A percentile compares a stretch with the other conserved stretches of the same genome.
Evolutionary conservation across 2,113 vertebrate genomes (phyloP).

Genomic region (Takifugu bimaculatus): DNA sequence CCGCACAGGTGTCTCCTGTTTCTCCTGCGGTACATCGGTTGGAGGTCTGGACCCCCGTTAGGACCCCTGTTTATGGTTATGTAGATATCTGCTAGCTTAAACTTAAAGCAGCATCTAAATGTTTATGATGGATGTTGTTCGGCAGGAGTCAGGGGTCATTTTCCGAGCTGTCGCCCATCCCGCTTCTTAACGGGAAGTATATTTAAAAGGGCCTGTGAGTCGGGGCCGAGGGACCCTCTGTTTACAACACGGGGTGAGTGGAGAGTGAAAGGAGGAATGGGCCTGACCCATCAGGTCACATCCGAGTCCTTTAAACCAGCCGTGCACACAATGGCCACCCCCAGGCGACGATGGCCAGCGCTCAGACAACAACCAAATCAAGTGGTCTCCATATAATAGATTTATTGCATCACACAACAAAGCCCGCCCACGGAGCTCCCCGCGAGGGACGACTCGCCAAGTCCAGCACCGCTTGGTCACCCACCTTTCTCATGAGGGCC

Average conservation of each 20-base stretch:
- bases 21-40: background rate
- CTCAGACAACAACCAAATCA: constrained; percentile 72
- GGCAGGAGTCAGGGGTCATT: constrained; percentile 29
- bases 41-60: background rate
- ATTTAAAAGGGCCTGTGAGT: constrained; percentile 40
- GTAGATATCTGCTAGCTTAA: constrained; percentile 3
- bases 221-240: constrained; percentile 48
- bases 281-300: constrained; percentile 54
- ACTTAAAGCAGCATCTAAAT: background rate
- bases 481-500: constrained; percentile 50
- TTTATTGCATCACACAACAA: constrained; percentile 67
- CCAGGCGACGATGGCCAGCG: constrained; percentile 55
- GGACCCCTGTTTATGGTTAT: background rate
- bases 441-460: constrained; percentile 35
- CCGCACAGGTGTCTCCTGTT: constrained; percentile 50
- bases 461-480: constrained; percentile 46
- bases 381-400: constrained; percentile 63
- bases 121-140: constrained; percentile 1
- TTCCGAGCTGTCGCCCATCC: constrained; percentile 7
- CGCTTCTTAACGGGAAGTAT: constrained; percentile 20
- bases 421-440: constrained; percentile 62
- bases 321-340: constrained; percentile 57
- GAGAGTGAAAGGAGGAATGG: constrained; percentile 41
- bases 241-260: constrained; percentile 64
- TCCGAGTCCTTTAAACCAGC: constrained; percentile 56